Percentiles rank a stretch among this genome's conserved stretches.
These are phyloP conservation scores for Pseudochaenichthys georgianus DNA, from an alignment of 2,797 vertebrate genomes.

Conservation along the genomic window DNA sequence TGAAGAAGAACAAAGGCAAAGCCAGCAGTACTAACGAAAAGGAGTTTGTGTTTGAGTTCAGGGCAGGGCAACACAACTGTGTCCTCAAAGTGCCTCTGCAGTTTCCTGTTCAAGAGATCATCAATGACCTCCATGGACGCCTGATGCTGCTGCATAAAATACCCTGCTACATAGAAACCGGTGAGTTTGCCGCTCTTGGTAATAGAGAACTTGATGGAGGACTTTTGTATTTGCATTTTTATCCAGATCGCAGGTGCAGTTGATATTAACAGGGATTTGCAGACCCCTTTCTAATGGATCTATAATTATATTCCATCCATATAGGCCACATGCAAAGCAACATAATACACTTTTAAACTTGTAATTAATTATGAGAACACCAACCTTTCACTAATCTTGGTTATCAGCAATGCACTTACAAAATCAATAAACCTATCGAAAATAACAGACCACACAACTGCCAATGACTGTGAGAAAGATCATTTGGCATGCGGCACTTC, in stretches of 20 bases:
- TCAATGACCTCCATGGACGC: slow-evolving; percentile 90
- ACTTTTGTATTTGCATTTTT: not conserved
- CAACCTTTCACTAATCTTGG: too few relatives aligned
- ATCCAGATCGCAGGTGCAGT: not conserved
- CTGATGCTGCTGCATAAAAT: slow-evolving; percentile 93
- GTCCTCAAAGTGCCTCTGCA: slow-evolving; percentile 91
- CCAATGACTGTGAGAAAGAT: too few relatives aligned
- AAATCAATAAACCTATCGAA: too few relatives aligned
- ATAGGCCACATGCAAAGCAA: too few relatives aligned
- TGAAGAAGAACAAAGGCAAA: slow-evolving; percentile 91
- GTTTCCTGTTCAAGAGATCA: slow-evolving; percentile 91
- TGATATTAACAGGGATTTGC: not conserved
- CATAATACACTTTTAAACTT: too few relatives aligned
- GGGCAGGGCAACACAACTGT: slow-evolving; percentile 86
- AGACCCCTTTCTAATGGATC: too few relatives aligned
- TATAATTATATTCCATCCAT: too few relatives aligned
- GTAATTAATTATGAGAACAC: too few relatives aligned
- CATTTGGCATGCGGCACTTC: too few relatives aligned
- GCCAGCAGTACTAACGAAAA: slow-evolving; percentile 81
- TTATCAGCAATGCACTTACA: too few relatives aligned
- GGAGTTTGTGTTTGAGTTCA: slow-evolving; percentile 92
- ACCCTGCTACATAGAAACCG: slow-evolving; percentile 94
- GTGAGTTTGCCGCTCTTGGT: slow-evolving; percentile 74
- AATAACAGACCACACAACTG: too few relatives aligned
- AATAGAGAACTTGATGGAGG: not conserved